Conservation (phyloP, 1,140 invertebrate species). For the Pachyrhynchus sulphureomaculatus region DNA sequence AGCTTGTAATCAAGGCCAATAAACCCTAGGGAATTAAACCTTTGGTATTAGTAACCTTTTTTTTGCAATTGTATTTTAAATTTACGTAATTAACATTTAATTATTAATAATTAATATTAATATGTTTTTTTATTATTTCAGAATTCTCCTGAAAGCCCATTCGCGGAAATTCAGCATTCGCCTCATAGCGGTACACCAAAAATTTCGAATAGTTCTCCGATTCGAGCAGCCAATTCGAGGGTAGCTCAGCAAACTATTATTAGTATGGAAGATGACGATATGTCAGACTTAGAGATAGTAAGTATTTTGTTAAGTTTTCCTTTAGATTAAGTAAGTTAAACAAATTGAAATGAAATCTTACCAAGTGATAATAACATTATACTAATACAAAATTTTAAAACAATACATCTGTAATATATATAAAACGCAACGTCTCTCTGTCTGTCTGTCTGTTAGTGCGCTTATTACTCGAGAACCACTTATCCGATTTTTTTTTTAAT, state of each 20-base stretch:
- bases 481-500: too few relatives aligned
- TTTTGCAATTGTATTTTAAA: too few relatives aligned
- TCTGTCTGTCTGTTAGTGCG: too few relatives aligned
- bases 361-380: neutral
- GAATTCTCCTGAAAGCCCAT: slow-evolving; percentile 41
- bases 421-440: too few relatives aligned
- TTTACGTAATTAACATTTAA: too few relatives aligned
- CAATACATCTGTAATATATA: too few relatives aligned
- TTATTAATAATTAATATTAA: too few relatives aligned
- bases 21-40: too few relatives aligned
- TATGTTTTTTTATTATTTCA: slow-evolving; percentile 17
- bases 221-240: slow-evolving; percentile 46
- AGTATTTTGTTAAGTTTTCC: slow-evolving; percentile 28
- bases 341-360: neutral
- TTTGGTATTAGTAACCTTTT: too few relatives aligned
- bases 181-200: neutral
- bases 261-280: slow-evolving; percentile 93
- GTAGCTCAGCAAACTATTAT: slow-evolving; percentile 76
- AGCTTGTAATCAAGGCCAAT: too few relatives aligned
- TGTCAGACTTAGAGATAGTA: slow-evolving; percentile 79
- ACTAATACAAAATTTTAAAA: too few relatives aligned
- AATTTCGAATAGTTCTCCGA: slow-evolving; percentile 43
- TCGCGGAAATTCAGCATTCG: slow-evolving; percentile 31
- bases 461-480: too few relatives aligned
- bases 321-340: neutral